A percentile compares a stretch with the other conserved stretches of the same genome.
phyloP scores from a whole-genome alignment of 1,140 invertebrate species.

The Alviniconcha marisindica region DNA sequence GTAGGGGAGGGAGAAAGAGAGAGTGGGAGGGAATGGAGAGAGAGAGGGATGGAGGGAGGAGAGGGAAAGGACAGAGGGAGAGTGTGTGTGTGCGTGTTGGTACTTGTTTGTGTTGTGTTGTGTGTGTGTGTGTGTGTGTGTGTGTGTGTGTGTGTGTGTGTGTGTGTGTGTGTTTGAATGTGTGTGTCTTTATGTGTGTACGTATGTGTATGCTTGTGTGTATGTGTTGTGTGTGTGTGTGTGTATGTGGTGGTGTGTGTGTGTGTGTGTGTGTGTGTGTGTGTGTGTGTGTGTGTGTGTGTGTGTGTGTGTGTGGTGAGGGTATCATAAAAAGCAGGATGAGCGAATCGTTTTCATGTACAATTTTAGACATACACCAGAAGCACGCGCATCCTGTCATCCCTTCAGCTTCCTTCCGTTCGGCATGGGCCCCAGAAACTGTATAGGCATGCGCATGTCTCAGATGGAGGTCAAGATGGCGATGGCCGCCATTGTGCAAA shows the following conservation, averaged over 20 bases:
- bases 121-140: background rate
- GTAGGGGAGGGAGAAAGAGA: no score
- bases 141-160: slow-evolving; percentile 12
- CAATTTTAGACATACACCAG: slow-evolving; percentile 47
- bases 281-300: no score
- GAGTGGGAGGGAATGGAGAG: no score
- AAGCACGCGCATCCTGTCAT: slow-evolving; percentile 34
- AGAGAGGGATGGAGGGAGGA: background rate
- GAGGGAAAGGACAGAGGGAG: no score
- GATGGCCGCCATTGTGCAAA: slow-evolving; percentile 41
- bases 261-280: background rate
- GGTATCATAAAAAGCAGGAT: no score
- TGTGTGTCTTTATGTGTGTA: background rate
- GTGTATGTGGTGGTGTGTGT: background rate
- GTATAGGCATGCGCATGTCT: slow-evolving; percentile 63
- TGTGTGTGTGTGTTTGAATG: slow-evolving; percentile 9
- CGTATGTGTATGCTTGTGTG: background rate
- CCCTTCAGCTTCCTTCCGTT: slow-evolving; percentile 51
- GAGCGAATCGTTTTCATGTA: no score
- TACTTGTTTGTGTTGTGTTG: background rate
- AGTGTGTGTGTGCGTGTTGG: no score
- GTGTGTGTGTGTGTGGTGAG: no score
- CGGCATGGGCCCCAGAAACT: slow-evolving; percentile 54
- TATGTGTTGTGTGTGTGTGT: background rate
- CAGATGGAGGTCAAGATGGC: slow-evolving; percentile 50